Evolutionary conservation across 2,888 invertebrate species (phyloP), one percentile per base, ranked within the genome.

Genomic region (Autographa gamma): DNA sequence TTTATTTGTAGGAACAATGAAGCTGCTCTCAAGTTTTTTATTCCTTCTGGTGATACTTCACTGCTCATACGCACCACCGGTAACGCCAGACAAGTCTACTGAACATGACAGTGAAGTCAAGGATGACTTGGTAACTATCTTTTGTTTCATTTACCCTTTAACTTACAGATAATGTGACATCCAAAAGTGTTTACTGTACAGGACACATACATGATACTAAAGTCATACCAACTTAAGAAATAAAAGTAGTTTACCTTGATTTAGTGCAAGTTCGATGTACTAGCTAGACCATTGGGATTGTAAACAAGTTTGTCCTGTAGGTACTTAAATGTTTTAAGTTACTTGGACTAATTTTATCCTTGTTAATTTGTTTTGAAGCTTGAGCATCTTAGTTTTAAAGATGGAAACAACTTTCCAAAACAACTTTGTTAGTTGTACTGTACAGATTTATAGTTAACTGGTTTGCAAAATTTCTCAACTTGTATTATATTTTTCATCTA

Each of bases 21-120:
- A 82, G 83, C 76, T 88, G 16, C 70, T 89, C 38, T 63, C 82
- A 54, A 84, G 81, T 58, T 72, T 92, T 58, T 70, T 91, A 58
- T 88, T 89, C 73, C 71, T 93, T 38, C 71, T 90, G 69, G 75
- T 89, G 31, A 78, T 92, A 75, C 86, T 95, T 0, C 94, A 95
- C 71, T 89, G 90, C 66, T 92, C 94, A 0, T 95, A 90, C 86
- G 96, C 96, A 25, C 95, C 96, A 19, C 97, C 97, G 0, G 97
- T 97, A 0, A 92, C 93, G 14, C 96, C 95, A 61, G 95, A 96
- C 6, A 96, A 96, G 76, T 86, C 90, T 9, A 91, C 91, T 63
- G 94, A 95, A 31, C 89, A 93, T 54, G 95, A 93, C 54, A 93
- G 91, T 81, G 94, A 95, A 84, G 86, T 93, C n/a, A 93, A 93